phyloP scores from a whole-genome alignment of 1,140 invertebrate species.

The Bombus consobrinus region DNA sequence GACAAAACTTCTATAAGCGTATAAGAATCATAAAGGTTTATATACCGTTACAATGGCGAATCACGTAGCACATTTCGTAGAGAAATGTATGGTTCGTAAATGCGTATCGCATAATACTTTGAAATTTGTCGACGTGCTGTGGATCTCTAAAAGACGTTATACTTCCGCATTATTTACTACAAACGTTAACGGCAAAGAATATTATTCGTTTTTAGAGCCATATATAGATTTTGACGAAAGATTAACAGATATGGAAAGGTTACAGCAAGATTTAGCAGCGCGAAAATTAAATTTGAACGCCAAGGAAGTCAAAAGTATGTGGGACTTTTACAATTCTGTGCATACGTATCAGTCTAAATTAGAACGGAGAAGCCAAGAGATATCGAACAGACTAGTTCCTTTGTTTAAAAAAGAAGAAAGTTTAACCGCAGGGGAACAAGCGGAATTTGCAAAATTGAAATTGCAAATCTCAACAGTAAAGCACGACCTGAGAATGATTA shows the following conservation, averaged over 20 bases:
- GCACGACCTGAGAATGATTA: constrained; percentile 85
- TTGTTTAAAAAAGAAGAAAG: constrained; percentile 67
- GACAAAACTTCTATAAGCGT: neutral
- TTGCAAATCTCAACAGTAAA: constrained; percentile 83
- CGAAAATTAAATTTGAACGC: constrained; percentile 81
- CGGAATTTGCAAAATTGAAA: constrained; percentile 81
- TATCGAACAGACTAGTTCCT: constrained; percentile 69
- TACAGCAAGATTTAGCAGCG: constrained; percentile 80
- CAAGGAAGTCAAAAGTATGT: constrained; percentile 80
- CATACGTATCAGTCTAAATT: constrained; percentile 76
- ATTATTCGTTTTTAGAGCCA: constrained; percentile 85
- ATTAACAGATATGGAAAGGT: constrained; percentile 80
- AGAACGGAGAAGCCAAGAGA: constrained; percentile 77
- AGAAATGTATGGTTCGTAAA: neutral
- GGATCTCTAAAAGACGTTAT: constrained; percentile 45
- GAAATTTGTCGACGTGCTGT: neutral
- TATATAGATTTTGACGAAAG: constrained; percentile 84
- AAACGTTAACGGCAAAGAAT: constrained; percentile 84
- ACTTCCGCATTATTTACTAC: constrained; percentile 86
- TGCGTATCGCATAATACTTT: neutral
- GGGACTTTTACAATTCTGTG: constrained; percentile 82
- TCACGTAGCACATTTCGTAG: neutral
- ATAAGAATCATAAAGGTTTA: neutral
- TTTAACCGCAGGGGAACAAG: constrained; percentile 75
- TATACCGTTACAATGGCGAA: neutral